Conservation (phyloP, 1,140 invertebrate species). For the Lordiphosa collinella region DNA sequence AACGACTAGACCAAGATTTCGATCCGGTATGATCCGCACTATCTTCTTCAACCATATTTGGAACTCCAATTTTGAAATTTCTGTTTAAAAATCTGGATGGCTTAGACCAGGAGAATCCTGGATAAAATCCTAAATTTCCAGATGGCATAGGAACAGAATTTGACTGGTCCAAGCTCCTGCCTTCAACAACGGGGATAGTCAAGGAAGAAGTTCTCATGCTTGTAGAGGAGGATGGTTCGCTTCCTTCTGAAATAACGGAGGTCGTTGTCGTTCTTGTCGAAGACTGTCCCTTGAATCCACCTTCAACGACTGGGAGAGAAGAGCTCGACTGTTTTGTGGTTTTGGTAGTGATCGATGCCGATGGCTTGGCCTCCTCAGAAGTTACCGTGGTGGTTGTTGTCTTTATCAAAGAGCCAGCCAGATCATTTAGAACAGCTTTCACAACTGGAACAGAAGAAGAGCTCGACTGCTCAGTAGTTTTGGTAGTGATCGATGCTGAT, state of each 20-base stretch:
- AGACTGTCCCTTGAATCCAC: background rate
- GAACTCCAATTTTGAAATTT: background rate
- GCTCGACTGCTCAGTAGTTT: no score
- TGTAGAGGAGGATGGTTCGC: background rate
- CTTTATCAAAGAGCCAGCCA: no score
- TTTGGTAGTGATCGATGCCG: background rate
- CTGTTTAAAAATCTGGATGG: slow-evolving; percentile 2
- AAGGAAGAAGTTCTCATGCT: background rate
- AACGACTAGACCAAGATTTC: no score
- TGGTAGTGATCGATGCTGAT: background rate
- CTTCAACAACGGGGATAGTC: background rate
- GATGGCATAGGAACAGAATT: background rate
- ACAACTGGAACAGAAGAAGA: no score
- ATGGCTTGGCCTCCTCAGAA: no score
- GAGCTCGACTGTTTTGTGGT: no score
- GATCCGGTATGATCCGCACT: background rate
- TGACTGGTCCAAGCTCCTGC: background rate
- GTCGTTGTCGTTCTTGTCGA: slow-evolving; percentile 2
- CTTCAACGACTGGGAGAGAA: no score
- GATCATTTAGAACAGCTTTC: no score
- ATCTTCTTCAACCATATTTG: background rate
- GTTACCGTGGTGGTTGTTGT: no score
- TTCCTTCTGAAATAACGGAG: background rate
- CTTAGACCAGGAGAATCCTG: slow-evolving; percentile 6
- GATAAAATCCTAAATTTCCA: background rate